Conservation (phyloP, 1,140 invertebrate species). For the Drosophila jambulina region DNA sequence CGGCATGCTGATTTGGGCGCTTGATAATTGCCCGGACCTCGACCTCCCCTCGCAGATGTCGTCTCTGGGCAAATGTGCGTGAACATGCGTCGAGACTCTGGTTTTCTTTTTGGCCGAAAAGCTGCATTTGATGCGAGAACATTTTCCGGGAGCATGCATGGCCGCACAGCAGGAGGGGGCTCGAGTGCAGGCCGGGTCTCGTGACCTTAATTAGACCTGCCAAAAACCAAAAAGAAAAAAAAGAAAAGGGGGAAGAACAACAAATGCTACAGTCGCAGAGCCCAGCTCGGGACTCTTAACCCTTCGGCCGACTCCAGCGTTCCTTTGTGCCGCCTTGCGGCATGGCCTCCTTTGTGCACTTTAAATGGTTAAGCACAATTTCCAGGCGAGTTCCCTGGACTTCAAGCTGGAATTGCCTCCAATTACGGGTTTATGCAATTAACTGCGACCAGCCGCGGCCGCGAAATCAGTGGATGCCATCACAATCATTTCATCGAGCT, state of each 20-base stretch:
- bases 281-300: constrained; percentile 24
- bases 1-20: constrained; percentile 62
- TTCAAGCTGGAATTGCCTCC: constrained; percentile 40
- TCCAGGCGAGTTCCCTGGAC: constrained; percentile 18
- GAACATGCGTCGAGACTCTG: constrained; percentile 49
- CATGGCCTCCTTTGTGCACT: constrained; percentile 29
- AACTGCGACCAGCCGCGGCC: constrained; percentile 8
- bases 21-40: constrained; percentile 65
- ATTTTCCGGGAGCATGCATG: constrained; percentile 67
- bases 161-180: constrained; percentile 54
- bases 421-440: constrained; percentile 42
- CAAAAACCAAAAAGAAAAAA: constrained; percentile 18
- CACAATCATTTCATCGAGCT: constrained; percentile 51
- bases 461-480: constrained; percentile 32
- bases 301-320: constrained; percentile 27
- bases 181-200: constrained; percentile 50
- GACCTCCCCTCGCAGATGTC: neutral
- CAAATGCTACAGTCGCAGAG: constrained; percentile 17
- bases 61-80: constrained; percentile 65
- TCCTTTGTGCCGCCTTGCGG: constrained; percentile 26
- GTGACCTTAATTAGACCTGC: constrained; percentile 76
- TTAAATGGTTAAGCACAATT: constrained; percentile 19
- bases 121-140: constrained; percentile 71
- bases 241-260: neutral
- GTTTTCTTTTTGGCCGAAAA: constrained; percentile 52